Evolutionary conservation across 2,888 invertebrate genomes (phyloP), one percentile per base, ranked within the genome.

Genomic region (Sipha maydis): DNA sequence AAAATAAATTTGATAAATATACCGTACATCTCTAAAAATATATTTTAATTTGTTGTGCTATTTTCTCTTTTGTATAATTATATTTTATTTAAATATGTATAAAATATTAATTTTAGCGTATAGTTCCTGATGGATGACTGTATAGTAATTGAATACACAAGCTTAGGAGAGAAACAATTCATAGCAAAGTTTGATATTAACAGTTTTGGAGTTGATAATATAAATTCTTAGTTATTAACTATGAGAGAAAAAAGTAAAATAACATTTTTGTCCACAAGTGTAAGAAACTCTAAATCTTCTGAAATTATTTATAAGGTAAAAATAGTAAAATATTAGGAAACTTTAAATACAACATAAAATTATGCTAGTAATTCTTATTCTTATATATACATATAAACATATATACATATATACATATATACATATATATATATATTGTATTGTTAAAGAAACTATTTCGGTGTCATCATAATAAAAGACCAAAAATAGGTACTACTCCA

Each of bases 181-280:
- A 75, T 75, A 21, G 75, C 75, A 38, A 75, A 75, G 38, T 75
- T 75, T 75, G 38, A 38, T 38, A 75, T 38, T 38, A 75, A 75
- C 75, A 75, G 75, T 38, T 75, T 75, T 75, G 75, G 38, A 75
- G 75, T 75, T 75, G 75, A 75, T 75, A 38, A 75, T 75, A 75
- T 75, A 75, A 75, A 75, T 75, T 75, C 38, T 25, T 75, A 38
- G 75, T 75, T 75, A 75, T 38, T 75, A 75, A 38, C 75, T 38
- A 75, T 75, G 75, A 75, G 75, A 75, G 75, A 75, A 75, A 73
- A 75, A 38, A 75, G 75, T 75, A 75, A 75, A 75, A 75, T 75
- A 75, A 75, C 75, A 38, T 75, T 75, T 73, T 75, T 75, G 75
- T 19, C 75, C 75, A 75, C 75, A 41, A 41, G 38, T 41, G 38